A percentile compares a stretch with the other conserved stretches of the same genome.
phyloP scores from a whole-genome alignment of 2,888 invertebrate species.

The Cloeon dipterum region DNA sequence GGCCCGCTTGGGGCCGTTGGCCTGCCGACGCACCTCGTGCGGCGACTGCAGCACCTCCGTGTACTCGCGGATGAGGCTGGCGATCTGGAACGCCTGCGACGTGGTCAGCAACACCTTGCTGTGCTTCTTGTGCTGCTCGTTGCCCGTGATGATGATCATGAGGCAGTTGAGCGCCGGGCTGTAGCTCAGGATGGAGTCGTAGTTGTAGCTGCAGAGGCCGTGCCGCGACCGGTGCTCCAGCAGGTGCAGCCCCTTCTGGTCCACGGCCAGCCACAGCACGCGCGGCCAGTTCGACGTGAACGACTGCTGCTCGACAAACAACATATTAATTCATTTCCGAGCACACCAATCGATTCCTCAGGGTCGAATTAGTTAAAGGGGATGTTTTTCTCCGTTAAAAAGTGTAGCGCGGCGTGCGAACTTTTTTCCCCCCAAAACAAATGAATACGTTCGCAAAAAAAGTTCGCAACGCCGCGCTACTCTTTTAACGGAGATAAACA shows the following conservation, averaged over 20 bases:
- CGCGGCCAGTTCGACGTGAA: constrained; percentile 92
- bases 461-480: no score
- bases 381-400: no score
- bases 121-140: constrained; percentile 53
- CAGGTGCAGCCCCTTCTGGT: constrained; percentile 76
- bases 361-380: no score
- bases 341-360: no score
- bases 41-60: constrained; percentile 35
- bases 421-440: no score
- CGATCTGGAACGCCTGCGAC: constrained; percentile 81
- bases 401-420: no score
- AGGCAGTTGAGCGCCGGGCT: constrained; percentile 79
- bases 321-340: no score
- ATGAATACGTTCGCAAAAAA: no score
- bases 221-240: constrained; percentile 72
- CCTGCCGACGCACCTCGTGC: constrained; percentile 17
- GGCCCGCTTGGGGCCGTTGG: constrained; percentile 10
- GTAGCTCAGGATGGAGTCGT: constrained; percentile 69
- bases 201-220: constrained; percentile 77
- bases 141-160: constrained; percentile 82
- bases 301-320: constrained; percentile 49
- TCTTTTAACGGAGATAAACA: no score
- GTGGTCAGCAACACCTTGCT: constrained; percentile 86
- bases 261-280: constrained; percentile 77
- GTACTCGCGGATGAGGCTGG: constrained; percentile 77